A percentile compares a stretch with the other conserved stretches of the same genome.
These are phyloP conservation scores for Aramus guarauna DNA, from an alignment of 2,113 vertebrate species.

Conservation along the genomic window DNA sequence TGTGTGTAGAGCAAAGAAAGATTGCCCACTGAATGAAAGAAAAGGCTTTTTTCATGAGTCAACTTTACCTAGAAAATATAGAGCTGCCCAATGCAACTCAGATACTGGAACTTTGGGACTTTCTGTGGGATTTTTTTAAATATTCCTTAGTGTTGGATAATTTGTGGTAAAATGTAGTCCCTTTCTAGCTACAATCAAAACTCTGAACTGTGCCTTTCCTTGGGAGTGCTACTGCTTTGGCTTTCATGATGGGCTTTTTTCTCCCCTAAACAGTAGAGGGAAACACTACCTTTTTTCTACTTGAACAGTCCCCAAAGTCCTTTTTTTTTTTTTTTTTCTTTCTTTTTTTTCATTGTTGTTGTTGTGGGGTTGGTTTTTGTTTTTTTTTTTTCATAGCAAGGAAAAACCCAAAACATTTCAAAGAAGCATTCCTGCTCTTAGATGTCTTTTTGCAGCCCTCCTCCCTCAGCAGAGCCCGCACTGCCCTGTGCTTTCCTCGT, in stretches of 20 bases:
- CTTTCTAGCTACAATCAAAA: neutral
- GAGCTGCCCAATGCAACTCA: neutral
- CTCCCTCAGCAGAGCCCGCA: neutral
- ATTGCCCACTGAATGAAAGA: neutral
- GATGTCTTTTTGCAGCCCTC: neutral
- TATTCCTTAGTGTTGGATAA: neutral
- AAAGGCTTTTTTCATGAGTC: neutral
- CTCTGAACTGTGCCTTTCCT: neutral
- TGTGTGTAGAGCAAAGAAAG: neutral
- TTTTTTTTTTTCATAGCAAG: neutral
- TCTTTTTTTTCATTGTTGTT: too few species aligned
- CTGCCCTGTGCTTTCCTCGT: neutral
- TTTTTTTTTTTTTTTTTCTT: too few species aligned
- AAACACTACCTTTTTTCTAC: neutral
- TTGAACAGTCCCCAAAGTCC: neutral
- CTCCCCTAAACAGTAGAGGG: neutral
- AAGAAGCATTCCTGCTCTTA: neutral
- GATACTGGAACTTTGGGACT: neutral
- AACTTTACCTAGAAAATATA: neutral
- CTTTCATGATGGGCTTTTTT: neutral
- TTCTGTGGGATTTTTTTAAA: neutral
- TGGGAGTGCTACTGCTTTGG: neutral
- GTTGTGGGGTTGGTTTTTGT: neutral
- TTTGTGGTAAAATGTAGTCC: neutral
- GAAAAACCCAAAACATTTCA: neutral